These are phyloP conservation scores for Spea bombifrons DNA, from an alignment of 2,113 vertebrate genomes.

Conservation along the genomic window DNA sequence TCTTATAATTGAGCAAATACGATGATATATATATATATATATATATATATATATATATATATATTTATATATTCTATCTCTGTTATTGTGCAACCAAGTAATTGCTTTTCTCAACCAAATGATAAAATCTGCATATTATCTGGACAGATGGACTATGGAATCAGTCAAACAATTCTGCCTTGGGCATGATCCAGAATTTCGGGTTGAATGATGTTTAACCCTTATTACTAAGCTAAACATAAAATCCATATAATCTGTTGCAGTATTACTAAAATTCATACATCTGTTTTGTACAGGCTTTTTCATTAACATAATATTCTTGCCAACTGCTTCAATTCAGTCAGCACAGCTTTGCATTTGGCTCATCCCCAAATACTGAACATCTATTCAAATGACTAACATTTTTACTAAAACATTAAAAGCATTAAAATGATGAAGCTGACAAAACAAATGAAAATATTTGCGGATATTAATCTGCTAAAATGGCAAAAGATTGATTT, in stretches of 20 bases:
- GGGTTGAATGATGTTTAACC: constrained; percentile 45
- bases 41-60: too few species aligned
- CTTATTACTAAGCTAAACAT: constrained; percentile 49
- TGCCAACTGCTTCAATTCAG: constrained; percentile 47
- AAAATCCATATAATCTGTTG: constrained; percentile 53
- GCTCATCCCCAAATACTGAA: constrained; percentile 22
- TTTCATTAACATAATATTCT: constrained; percentile 44
- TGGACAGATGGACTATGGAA: constrained; percentile 42
- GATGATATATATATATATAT: too few species aligned
- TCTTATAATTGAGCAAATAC: too few species aligned
- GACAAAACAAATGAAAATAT: constrained; percentile 43
- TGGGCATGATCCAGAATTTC: constrained; percentile 44
- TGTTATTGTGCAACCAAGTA: neutral
- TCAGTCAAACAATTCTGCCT: constrained; percentile 47
- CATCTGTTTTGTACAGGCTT: constrained; percentile 46
- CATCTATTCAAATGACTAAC: constrained; percentile 26
- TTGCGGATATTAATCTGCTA: constrained; percentile 13
- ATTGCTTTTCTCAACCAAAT: neutral
- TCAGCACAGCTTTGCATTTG: constrained; percentile 38
- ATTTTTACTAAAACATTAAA: constrained; percentile 19
- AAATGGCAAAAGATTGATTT: neutral
- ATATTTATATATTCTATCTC: too few species aligned
- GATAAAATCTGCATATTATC: constrained; percentile 12
- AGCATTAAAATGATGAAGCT: constrained; percentile 28
- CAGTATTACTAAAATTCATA: constrained; percentile 44